Evolutionary conservation across 2,888 invertebrate genomes (phyloP).

Genomic region (Orthonychiurus folsomi): DNA sequence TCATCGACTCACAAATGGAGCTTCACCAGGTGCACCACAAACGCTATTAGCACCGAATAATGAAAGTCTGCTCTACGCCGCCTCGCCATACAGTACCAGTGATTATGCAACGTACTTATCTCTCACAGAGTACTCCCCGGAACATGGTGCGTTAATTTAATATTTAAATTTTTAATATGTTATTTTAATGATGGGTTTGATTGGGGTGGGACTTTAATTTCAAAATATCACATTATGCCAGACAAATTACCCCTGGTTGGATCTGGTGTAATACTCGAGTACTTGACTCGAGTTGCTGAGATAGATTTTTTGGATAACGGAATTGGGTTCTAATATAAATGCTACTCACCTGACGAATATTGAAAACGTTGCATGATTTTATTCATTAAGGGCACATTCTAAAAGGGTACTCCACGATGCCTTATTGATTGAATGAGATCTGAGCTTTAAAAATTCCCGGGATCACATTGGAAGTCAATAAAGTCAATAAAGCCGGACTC

Average conservation of each 20-base stretch:
- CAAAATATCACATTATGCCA: too few relatives aligned
- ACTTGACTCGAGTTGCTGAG: too few relatives aligned
- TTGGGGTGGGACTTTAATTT: too few relatives aligned
- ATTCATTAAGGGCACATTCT: constrained; percentile 30
- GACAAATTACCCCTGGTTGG: too few relatives aligned
- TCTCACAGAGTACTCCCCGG: constrained; percentile 49
- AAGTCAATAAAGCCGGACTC: too few relatives aligned
- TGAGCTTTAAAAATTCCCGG: too few relatives aligned
- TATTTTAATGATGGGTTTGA: too few relatives aligned
- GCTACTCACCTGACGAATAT: not conserved
- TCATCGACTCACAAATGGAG: constrained; percentile 42
- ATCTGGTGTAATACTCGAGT: too few relatives aligned
- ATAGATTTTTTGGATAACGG: too few relatives aligned
- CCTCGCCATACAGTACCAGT: constrained; percentile 50
- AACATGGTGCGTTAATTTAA: constrained; percentile 39
- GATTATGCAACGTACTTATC: constrained; percentile 88
- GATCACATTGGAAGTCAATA: too few relatives aligned
- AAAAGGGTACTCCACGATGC: not conserved
- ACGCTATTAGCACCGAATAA: constrained; percentile 53
- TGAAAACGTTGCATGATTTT: constrained; percentile 3
- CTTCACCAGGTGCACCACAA: not conserved
- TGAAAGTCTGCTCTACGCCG: constrained; percentile 75
- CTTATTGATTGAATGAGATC: not conserved
- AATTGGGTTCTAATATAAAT: too few relatives aligned
- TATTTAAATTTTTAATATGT: too few relatives aligned